Conservation (phyloP, 1,140 invertebrate genomes). For the Drosophila kohkoa region DNA sequence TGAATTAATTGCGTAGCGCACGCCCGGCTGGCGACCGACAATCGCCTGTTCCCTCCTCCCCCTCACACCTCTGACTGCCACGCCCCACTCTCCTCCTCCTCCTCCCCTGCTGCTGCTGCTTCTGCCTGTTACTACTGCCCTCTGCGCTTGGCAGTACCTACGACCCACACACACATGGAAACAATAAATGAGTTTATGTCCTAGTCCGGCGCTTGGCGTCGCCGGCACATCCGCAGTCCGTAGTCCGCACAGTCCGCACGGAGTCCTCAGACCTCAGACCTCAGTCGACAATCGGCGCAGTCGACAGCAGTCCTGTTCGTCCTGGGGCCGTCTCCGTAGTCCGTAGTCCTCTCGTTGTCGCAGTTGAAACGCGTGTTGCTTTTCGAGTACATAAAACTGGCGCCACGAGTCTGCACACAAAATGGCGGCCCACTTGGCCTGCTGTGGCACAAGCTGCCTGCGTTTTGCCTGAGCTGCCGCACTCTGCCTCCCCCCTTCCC, state of each 20-base stretch:
- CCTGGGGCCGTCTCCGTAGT: constrained; percentile 10
- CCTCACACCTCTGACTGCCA: too few relatives aligned
- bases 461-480: neutral
- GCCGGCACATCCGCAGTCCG: constrained; percentile 51
- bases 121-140: neutral
- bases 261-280: constrained; percentile 30
- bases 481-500: neutral
- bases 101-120: too few relatives aligned
- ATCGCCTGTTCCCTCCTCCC: neutral
- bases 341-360: constrained; percentile 13
- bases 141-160: constrained; percentile 15
- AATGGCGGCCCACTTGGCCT: constrained; percentile 77
- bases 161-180: constrained; percentile 25
- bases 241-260: constrained; percentile 25
- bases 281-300: constrained; percentile 9
- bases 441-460: constrained; percentile 26
- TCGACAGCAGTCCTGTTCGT: neutral
- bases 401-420: constrained; percentile 79
- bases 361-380: constrained; percentile 71
- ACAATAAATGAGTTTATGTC: constrained; percentile 80
- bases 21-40: constrained; percentile 73
- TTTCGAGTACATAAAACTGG: constrained; percentile 80
- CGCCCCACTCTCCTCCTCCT: neutral
- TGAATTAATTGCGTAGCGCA: constrained; percentile 81
- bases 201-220: constrained; percentile 69